Base-by-base conservation (phyloP, 2,888 invertebrate species). In the Clusia tigrina region DNA sequence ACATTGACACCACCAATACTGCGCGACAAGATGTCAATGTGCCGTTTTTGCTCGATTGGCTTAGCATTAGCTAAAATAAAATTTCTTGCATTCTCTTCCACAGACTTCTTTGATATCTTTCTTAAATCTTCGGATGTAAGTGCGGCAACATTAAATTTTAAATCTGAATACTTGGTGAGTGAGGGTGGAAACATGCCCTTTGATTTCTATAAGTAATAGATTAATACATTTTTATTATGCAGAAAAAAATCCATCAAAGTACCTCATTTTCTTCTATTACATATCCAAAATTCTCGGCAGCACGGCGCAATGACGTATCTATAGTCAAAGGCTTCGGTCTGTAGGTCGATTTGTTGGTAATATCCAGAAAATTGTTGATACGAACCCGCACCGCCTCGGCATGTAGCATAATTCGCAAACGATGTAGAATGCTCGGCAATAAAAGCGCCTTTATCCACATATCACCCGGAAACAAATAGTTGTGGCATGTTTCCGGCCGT, bases 401-500 rank as follows among this genome's bases (percentile, higher is more conserved):
- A 58, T 81, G 74, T 12, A 84, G 64, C 65, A 83, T 73, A 26
- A 67, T 83, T 24, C 77, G 65, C 0, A 83, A 25, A 78, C 98
- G 89, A 77, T 95, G 93, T 26, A 98, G 77, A 62, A 96, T 88
- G 20, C 93, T 91, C 0, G 98, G 98, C 62, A 99, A 78, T 59
- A 92, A 87, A 1, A 89, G 88, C 0, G 93, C 91, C 82, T 97
- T 95, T 22, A 92, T 86, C 94, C 96, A 97, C 64, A 96, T 85
- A 12, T 90, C 85, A 18, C 90, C 87, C 0, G 93, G 91, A 77
- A 88, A 92, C 0, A 86, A 85, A 67, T 89, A 89, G 74, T 87
- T 89, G 24, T 89, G 87, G 77, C 95, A 94, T 67, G 96, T 86
- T 83, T 99, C 98, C 0, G 98, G 96, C 12, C 98, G 88, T 52